Conservation (phyloP, 1,140 invertebrate species). For the Lineus longissimus region DNA sequence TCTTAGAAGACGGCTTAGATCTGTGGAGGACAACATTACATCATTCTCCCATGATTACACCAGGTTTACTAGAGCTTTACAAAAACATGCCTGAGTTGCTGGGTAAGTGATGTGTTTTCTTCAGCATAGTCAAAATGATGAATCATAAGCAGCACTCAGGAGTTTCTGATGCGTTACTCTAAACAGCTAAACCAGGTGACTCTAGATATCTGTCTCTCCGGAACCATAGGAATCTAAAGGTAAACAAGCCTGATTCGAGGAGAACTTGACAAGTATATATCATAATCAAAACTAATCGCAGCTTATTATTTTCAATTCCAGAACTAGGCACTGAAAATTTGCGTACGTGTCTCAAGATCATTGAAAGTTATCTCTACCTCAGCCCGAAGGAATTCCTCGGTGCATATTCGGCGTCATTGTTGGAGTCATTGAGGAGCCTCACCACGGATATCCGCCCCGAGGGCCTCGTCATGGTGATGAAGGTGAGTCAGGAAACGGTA, state of each 20-base stretch:
- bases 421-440: conserved; percentile 66
- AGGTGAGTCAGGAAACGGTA: too few species aligned
- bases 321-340: conserved; percentile 79
- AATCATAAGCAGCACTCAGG: too few species aligned
- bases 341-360: conserved; percentile 71
- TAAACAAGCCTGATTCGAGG: too few species aligned
- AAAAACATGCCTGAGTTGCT: conserved; percentile 73
- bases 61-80: conserved; percentile 66
- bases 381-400: conserved; percentile 74
- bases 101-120: conserved; percentile 56
- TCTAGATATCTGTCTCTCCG: too few species aligned
- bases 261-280: too few species aligned
- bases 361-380: conserved; percentile 78
- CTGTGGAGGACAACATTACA: conserved; percentile 83
- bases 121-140: neutral
- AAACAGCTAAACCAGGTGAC: neutral
- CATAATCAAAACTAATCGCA: too few species aligned
- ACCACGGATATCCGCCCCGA: conserved; percentile 75
- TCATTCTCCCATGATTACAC: conserved; percentile 60
- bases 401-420: conserved; percentile 64
- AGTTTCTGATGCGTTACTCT: too few species aligned
- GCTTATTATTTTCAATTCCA: conserved; percentile 47
- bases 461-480: conserved; percentile 70
- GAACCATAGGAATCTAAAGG: too few species aligned
- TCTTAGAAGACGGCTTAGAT: conserved; percentile 86